Evolutionary conservation across 30 jellyfish, hydroid and myxozoan species (phyloP).

Genomic region (Chironex yamaguchii): DNA sequence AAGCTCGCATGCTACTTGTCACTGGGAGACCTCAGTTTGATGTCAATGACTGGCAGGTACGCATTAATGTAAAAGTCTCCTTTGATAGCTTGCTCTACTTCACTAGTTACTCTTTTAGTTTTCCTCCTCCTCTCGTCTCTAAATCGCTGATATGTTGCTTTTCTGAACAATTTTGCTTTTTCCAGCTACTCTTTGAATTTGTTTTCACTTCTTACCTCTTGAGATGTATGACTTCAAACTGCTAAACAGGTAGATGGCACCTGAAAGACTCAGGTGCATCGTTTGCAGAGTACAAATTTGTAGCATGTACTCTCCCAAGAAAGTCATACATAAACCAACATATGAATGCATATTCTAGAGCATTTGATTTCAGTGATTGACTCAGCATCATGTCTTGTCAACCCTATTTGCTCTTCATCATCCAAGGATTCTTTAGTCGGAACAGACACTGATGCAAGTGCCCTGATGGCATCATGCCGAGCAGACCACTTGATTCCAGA

Average conservation of each 20-base stretch:
- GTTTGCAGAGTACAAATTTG: conserved; percentile 56
- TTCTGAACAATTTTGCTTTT: conserved; percentile 51
- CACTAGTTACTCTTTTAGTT: conserved; percentile 38
- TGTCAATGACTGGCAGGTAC: conserved; percentile 60
- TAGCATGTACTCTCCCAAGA: conserved; percentile 63
- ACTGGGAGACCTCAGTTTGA: conserved; percentile 27
- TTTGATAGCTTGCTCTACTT: conserved; percentile 30
- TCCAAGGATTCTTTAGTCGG: conserved; percentile 40
- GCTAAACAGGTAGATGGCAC: conserved; percentile 37
- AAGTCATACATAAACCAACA: conserved; percentile 54
- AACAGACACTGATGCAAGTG: conserved; percentile 46
- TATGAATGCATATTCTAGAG: conserved; percentile 51
- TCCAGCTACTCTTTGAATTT: conserved; percentile 52
- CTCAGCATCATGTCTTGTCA: conserved; percentile 64
- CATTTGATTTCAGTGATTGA: conserved; percentile 26
- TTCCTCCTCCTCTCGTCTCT: conserved; percentile 66
- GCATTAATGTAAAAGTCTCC: conserved; percentile 32
- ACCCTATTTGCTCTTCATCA: conserved; percentile 70
- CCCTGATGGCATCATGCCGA: conserved; percentile 69
- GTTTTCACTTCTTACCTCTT: conserved; percentile 28
- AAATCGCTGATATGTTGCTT: conserved; percentile 58
- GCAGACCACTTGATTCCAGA: conserved; percentile 70
- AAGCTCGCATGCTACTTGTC: conserved; percentile 41
- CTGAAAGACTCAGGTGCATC: conserved; percentile 32
- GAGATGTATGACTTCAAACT: conserved; percentile 36